A percentile compares a stretch with the other conserved stretches of the same genome.
Conservation (phyloP, 2,888 invertebrate species). For the Tinea semifulvella region DNA sequence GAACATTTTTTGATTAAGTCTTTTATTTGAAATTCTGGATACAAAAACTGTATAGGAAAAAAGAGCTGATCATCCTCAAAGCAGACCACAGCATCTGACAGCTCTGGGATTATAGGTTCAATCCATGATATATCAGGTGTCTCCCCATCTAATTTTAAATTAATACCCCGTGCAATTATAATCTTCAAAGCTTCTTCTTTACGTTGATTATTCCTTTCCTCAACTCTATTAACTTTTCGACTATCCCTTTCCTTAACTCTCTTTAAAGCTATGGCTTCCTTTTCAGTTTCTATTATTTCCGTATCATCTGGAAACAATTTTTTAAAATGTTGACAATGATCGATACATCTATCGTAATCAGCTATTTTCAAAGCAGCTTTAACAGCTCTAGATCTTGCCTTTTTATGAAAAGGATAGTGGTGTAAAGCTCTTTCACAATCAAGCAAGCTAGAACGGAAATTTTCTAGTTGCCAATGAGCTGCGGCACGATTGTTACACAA, state of each 20-base stretch:
- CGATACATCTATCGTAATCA: constrained; percentile 75
- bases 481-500: constrained; percentile 94
- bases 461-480: constrained; percentile 84
- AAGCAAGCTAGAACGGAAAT: constrained; percentile 78
- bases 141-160: constrained; percentile 40
- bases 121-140: constrained; percentile 55
- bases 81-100: constrained; percentile 71
- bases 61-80: constrained; percentile 69
- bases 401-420: constrained; percentile 78
- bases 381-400: constrained; percentile 80
- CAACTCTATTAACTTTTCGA: constrained; percentile 54
- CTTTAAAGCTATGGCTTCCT: constrained; percentile 55
- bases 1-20: constrained; percentile 87
- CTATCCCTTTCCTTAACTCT: constrained; percentile 60
- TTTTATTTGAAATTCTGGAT: constrained; percentile 87
- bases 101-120: constrained; percentile 72
- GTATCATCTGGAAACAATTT: constrained; percentile 63
- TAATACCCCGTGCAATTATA: constrained; percentile 54
- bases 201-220: constrained; percentile 47
- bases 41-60: constrained; percentile 91
- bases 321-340: constrained; percentile 76
- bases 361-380: constrained; percentile 74
- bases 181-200: constrained; percentile 45
- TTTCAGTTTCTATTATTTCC: constrained; percentile 41
- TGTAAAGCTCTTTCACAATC: constrained; percentile 84